phyloP scores from a whole-genome alignment of 2,113 vertebrate species.

The Actinemys pallida region DNA sequence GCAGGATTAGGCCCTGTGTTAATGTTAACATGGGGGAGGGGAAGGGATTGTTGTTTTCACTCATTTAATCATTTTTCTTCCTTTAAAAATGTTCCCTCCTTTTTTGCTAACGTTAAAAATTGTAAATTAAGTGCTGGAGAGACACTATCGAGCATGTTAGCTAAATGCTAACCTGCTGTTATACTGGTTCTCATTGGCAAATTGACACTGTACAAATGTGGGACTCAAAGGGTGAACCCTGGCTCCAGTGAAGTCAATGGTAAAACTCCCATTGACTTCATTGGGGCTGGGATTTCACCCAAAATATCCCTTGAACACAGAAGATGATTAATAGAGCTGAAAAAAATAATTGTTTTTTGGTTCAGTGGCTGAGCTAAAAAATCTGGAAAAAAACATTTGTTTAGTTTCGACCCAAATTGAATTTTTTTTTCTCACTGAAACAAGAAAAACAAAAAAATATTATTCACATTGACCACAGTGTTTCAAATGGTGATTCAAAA shows the following conservation, averaged over 20 bases:
- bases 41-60: not conserved
- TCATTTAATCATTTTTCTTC: not conserved
- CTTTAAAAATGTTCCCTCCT: not conserved
- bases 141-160: not conserved
- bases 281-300: not conserved
- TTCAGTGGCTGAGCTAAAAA: not conserved
- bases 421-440: not conserved
- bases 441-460: not conserved
- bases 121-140: not conserved
- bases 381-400: not conserved
- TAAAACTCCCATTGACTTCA: not conserved
- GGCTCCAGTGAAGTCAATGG: not conserved
- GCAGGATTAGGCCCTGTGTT: not conserved
- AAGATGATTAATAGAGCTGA: not conserved
- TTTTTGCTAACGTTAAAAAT: constrained; percentile 6
- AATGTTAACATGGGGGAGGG: not conserved
- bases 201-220: not conserved
- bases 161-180: not conserved
- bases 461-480: not conserved
- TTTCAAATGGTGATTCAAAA: not conserved
- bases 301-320: not conserved
- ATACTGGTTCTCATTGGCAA: not conserved
- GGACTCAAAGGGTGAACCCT: not conserved
- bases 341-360: not conserved
- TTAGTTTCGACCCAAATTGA: not conserved